A percentile compares a stretch with the other conserved stretches of the same genome.
Evolutionary conservation across 1,140 invertebrate species (phyloP).

Genomic region (Hestina assimilis): DNA sequence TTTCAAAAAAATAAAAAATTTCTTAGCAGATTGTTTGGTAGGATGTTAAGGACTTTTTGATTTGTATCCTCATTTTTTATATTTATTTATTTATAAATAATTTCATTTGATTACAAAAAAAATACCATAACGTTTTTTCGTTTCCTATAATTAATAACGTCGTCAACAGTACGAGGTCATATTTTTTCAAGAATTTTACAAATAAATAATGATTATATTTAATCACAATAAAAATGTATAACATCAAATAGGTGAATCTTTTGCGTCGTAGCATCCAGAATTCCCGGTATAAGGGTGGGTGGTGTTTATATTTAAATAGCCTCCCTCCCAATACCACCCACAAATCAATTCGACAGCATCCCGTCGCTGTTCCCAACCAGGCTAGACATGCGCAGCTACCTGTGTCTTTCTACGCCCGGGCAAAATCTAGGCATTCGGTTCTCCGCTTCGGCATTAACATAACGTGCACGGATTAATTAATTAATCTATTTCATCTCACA

Average conservation of each 20-base stretch:
- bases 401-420: slow-evolving; percentile 1
- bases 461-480: background rate
- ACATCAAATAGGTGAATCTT: no score
- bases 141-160: background rate
- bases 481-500: background rate
- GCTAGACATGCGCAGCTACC: slow-evolving; percentile 1
- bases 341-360: background rate
- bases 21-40: no score
- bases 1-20: no score
- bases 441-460: background rate
- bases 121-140: no score
- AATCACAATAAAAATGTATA: no score
- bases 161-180: background rate
- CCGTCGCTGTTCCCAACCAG: background rate
- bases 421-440: slow-evolving; percentile 5
- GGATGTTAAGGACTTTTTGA: no score
- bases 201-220: no score
- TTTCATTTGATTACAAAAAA: no score
- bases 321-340: background rate
- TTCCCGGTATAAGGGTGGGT: background rate
- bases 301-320: background rate
- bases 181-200: no score
- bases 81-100: no score
- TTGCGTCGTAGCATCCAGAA: background rate
- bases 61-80: no score